Evolutionary conservation across 2,797 vertebrate genomes (phyloP).

Genomic region (Phrynocephalus vlangalii): DNA sequence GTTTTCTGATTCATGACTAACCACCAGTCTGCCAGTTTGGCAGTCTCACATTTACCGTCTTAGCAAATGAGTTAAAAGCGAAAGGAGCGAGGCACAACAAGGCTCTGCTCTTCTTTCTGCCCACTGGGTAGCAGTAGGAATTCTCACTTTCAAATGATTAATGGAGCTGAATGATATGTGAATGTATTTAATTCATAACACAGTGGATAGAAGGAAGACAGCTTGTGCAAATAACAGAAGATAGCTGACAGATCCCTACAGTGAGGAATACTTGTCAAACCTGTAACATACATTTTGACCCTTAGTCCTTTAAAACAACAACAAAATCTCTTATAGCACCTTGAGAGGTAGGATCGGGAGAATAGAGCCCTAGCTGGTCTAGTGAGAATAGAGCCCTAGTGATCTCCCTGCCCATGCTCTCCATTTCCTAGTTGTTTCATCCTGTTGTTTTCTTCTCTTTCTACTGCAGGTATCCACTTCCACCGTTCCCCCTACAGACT

Average conservation of each 20-base stretch:
- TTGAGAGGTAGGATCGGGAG: background rate
- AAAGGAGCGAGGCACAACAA: background rate
- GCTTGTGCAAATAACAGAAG: background rate
- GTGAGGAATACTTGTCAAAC: background rate
- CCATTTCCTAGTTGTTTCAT: background rate
- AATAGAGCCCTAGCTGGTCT: background rate
- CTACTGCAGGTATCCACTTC: slow-evolving; percentile 61
- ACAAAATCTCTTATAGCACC: background rate
- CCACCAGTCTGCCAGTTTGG: too few relatives aligned
- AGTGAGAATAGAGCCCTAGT: too few relatives aligned
- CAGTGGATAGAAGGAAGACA: background rate
- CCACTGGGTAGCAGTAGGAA: background rate
- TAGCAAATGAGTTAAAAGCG: background rate
- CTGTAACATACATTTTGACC: background rate
- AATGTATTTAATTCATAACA: background rate
- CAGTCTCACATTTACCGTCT: too few relatives aligned
- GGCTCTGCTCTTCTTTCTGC: background rate
- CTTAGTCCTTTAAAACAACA: background rate
- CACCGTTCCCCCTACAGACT: slow-evolving; percentile 16
- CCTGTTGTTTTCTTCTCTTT: background rate
- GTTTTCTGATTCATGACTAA: too few relatives aligned
- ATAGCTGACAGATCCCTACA: background rate
- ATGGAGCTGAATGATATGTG: background rate
- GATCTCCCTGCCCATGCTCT: background rate
- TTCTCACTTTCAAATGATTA: background rate